These are phyloP conservation scores for Stichopus horrens DNA, from an alignment of 53 echinoderm and acorn worm species.

Conservation along the genomic window DNA sequence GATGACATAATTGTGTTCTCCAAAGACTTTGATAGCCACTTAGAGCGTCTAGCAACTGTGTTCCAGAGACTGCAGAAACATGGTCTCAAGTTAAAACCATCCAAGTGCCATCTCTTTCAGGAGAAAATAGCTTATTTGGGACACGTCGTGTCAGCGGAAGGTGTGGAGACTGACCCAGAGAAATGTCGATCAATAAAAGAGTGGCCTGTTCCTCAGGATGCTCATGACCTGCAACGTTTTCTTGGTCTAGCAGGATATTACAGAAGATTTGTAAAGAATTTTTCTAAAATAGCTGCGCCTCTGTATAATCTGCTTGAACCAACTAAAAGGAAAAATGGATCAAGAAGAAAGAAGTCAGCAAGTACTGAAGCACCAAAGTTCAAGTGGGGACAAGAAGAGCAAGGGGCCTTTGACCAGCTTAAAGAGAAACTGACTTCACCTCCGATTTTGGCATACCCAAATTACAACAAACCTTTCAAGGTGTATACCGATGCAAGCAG, in stretches of 20 bases:
- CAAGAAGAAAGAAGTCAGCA: no score
- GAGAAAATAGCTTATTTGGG: constrained; percentile 34
- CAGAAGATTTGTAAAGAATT: constrained; percentile 16
- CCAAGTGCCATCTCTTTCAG: constrained; percentile 47
- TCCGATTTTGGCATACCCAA: constrained; percentile 57
- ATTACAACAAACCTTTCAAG: constrained; percentile 55
- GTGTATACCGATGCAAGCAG: constrained; percentile 67
- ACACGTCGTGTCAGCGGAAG: constrained; percentile 13
- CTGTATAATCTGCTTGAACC: constrained; percentile 16
- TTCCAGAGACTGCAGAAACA: constrained; percentile 49
- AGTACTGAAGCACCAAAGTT: background rate
- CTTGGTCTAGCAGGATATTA: constrained; percentile 33
- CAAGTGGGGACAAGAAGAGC: constrained; percentile 15
- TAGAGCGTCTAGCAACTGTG: constrained; percentile 31
- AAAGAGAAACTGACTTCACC: constrained; percentile 43
- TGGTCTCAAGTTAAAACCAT: constrained; percentile 60
- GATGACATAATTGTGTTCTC: constrained; percentile 60
- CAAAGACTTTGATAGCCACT: constrained; percentile 43
- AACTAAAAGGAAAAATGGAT: constrained; percentile 22
- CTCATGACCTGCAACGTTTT: constrained; percentile 1
- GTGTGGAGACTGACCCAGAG: background rate
- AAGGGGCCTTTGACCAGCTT: constrained; percentile 55
- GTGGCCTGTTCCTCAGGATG: background rate
- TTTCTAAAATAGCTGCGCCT: constrained; percentile 55
- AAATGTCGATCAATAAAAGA: background rate